Evolutionary conservation across 2,797 vertebrate species (phyloP), one percentile per base, ranked within the genome.

Genomic region (Perdix hodgsoniae): DNA sequence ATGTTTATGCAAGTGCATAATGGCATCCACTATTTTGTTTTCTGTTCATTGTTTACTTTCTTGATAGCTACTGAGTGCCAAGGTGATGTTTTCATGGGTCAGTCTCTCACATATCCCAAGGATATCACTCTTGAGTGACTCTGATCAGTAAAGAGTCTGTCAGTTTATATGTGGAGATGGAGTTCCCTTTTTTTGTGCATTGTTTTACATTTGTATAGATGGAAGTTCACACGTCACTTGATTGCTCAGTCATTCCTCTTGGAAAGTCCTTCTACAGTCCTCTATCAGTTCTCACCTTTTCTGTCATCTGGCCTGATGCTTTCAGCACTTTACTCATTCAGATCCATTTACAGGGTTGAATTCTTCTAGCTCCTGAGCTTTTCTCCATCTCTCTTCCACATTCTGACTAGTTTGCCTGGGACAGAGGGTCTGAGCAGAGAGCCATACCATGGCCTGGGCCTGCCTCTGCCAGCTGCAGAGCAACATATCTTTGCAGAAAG

Each of bases 401-500:
- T 23, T 54, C 35, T 52, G 27, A 33, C 47, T 40, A 9, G 14
- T 80, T 74, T 93, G n/a, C 14, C 39, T 59, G 24, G 37, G 47
- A 26, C 6, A 24, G 47, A 70, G 79, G 37, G 47, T 76, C 35
- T 42, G 35, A 84, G 61, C 45, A 24, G 65, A 24, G 61, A 67
- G 19, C 14, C 1, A 0, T n/a, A 3, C 50, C 29, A 37, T 69
- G 82, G 31, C 33, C 42, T 5, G 12, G 37, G 26, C 47, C 47
- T 82, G 33, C 21, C 9, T 47, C n/a, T 54, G 39, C 27, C 44
- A 64, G 27, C 73, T 75, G 59, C 52, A 59, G 63, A 66, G 65
- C 0, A 0, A 63, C 26, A 4, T 0, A 0, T 42, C 31, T 78
- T 88, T 49, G 11, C 31, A 72, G 81, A 40, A 57, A 22, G 44